phyloP scores from a whole-genome alignment of 2,113 vertebrate species.

The Trichechus manatus region DNA sequence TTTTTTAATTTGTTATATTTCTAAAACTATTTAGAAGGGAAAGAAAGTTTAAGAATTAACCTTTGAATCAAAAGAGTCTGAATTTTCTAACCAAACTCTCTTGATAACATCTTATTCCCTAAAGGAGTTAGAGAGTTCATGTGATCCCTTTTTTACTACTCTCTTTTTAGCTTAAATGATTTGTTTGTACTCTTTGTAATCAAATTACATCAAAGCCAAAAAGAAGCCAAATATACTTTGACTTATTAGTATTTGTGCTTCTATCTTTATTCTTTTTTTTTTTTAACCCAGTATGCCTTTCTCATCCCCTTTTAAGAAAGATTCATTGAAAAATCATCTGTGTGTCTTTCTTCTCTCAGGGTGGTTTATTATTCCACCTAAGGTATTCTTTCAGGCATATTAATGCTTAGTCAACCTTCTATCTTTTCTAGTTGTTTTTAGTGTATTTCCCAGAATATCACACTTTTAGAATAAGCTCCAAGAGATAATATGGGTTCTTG shows the following conservation, averaged over 20 bases:
- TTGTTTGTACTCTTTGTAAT: conserved; percentile 14
- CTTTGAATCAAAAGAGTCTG: neutral
- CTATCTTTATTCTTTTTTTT: conserved; percentile 10
- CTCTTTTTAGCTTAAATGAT: neutral
- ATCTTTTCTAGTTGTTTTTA: conserved; percentile 32
- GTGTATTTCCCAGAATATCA: conserved; percentile 18
- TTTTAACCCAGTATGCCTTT: neutral
- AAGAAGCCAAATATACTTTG: neutral
- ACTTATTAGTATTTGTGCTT: neutral
- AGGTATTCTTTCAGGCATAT: neutral
- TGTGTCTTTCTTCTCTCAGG: neutral
- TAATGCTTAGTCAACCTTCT: neutral
- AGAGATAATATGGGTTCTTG: neutral
- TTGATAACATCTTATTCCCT: neutral
- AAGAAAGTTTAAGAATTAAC: neutral
- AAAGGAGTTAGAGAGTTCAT: conserved; percentile 5
- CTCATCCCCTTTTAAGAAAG: conserved; percentile 10
- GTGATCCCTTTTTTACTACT: neutral
- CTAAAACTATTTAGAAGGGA: conserved; percentile 24
- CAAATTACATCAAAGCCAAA: neutral
- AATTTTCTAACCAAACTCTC: neutral
- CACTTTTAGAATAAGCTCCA: neutral
- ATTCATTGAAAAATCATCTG: conserved; percentile 7
- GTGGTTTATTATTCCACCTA: neutral
- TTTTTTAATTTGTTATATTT: conserved; percentile 23